Evolutionary conservation across 2,888 invertebrate genomes (phyloP), one percentile per base, ranked within the genome.

Genomic region (Seladonia tumulorum): DNA sequence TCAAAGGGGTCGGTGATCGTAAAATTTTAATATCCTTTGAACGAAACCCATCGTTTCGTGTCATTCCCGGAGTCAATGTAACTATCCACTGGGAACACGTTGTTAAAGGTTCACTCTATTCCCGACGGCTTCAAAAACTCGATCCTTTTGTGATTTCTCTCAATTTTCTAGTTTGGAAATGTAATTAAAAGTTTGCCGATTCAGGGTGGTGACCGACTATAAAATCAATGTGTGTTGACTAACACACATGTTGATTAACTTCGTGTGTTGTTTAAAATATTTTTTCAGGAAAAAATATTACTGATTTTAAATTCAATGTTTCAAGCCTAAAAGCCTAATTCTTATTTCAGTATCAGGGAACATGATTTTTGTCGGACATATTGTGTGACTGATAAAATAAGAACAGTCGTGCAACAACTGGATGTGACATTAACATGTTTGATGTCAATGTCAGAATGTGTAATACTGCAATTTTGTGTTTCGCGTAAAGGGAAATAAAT

Each of bases 11-110:
- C 79, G 84, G 57, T 79, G 79, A 68, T 72, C 79, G 84, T 83
- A 79, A 85, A 84, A 85, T 85, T 85, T 85, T 83, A 85, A 85
- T 85, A 85, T 79, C 85, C 85, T 85, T 76, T 73, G 63, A 83
- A 39, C 72, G 35, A 71, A 74, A 74, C 47, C 47, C 76, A 63
- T 81, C 72, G 53, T 72, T 49, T 35, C 25, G 72, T 49, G 70
- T 68, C 66, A 76, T 29, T 76, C 72, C 29, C 18, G 2, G 35
- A 49, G 16, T 57, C 70, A 12, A 22, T 18, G 49, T 12, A 35
- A 75, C 49, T 35, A 35, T 60, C 35, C 49, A 35, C 60, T 60
- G 42, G 39, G 71, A 76, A 71, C 25, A 18, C 42, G 72, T 63
- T 72, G 39, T 53, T 57, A 63, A 78, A 8, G 18, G 63, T 7